Base-by-base conservation (phyloP, 1,140 invertebrate species). In the Micrasema longulum region DNA sequence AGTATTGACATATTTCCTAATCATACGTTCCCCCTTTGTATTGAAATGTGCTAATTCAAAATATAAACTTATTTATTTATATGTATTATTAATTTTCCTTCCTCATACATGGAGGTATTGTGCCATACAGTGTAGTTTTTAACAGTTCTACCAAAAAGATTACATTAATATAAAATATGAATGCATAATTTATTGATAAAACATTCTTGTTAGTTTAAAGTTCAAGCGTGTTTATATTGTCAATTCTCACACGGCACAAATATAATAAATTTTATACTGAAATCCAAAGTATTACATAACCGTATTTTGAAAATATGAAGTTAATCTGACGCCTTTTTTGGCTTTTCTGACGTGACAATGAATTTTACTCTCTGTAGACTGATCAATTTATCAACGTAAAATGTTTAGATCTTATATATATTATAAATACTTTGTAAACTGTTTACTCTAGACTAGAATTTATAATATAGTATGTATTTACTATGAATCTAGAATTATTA, bases 371-470 rank as follows among this genome's bases (percentile, higher is more conserved):
- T 57, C 53, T 16, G 53, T 57, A 57, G 53, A 57, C 53, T 57
- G 53, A 57, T 57, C 53, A 14, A 57, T 57, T 35, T 35, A 57
- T 57, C 53, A 57, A 57, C 31, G 53, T 57, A 18, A 36, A 57
- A 35, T 12, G 26, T 26, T n/a, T 57, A 57, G 26, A 57, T n/a
- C n/a, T n/a, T n/a, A n/a, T n/a, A 57, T 14, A 12, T 57, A 36
- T 36, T 57, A 26, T 53, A 23, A 53, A 23, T 10, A 35, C 1
- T 50, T 1, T 16, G 18, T 14, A 35, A 26, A 14, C 18, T 35
- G 31, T 57, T 16, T n/a, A 57, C 10, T 11, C 18, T 57, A 57
- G 23, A 36, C 11, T 12, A 35, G 31, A 57, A 35, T 57, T n/a
- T 35, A 23, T 57, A 3, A 35, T 31, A 35, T 16, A 57, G 9